A percentile compares a stretch with the other conserved stretches of the same genome.
Evolutionary conservation across 2,888 invertebrate genomes (phyloP).

Genomic region (Lathronympha strigana): DNA sequence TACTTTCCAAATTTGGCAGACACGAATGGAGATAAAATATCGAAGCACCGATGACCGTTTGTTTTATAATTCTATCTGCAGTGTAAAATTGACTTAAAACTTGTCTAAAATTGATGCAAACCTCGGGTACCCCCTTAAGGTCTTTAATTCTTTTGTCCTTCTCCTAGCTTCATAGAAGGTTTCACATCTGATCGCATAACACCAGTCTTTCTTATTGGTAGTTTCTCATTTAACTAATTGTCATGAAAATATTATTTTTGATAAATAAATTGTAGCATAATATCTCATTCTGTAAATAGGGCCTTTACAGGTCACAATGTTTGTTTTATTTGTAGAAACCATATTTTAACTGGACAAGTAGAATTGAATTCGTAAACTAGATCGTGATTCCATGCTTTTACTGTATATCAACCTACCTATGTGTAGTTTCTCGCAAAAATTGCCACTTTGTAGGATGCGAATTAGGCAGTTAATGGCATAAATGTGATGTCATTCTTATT

Average conservation of each 20-base stretch:
- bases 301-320: neutral
- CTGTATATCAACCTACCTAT: neutral
- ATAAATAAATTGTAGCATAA: neutral
- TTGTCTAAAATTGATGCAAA: no score
- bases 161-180: neutral
- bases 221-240: neutral
- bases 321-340: neutral
- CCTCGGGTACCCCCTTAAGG: no score
- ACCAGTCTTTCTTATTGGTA: neutral
- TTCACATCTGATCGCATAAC: neutral
- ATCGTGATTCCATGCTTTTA: neutral
- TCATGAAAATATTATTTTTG: constrained; percentile 6
- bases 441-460: neutral
- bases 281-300: neutral
- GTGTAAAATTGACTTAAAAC: no score
- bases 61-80: no score
- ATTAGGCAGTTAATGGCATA: neutral
- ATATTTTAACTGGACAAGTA: neutral
- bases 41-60: no score
- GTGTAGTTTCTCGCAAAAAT: neutral
- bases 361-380: constrained; percentile 5
- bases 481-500: neutral
- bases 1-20: no score
- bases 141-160: neutral
- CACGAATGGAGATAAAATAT: no score